Evolutionary conservation across 2,113 vertebrate genomes (phyloP), one percentile per base, ranked within the genome.

Genomic region (Haemorhous mexicanus): DNA sequence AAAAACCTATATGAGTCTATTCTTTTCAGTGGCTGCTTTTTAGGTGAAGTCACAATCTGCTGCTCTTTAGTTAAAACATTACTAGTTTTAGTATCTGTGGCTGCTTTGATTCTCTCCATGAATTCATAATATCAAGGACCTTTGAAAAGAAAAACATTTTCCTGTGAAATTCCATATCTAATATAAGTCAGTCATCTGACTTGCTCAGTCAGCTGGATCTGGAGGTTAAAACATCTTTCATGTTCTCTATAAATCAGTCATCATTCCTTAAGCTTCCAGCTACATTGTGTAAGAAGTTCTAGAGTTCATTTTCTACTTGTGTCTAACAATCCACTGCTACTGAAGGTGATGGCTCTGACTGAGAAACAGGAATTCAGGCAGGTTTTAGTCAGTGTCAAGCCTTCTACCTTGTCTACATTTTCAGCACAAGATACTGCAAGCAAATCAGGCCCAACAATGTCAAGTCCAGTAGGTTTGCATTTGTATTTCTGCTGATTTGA

Each of bases 131-230:
- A 55, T 13, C 28, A 63, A 41, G 41, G 13, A 83, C 47, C 47
- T 88, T 55, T 70, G 81, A 70, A 91, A 95, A 83, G 16, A 66
- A 76, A 83, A 94, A 50, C 17, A 93, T 77, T 88, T 95, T 93
- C 58, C 32, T 80, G 23, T 55, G 28, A 83, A 88, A 68, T 59
- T 69, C 67, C 70, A 83, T 32, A 58, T 59, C 46, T 85, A 37
- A 53, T 72, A 26, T 10, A 68, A 68, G 63, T 66, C 67, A 59
- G 55, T 69, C 81, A 83, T 44, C 41, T 83, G 63, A 83, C 39
- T 47, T 88, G 30, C 33, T 78, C 47, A 90, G 28, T 39, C 55
- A 88, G 27, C 39, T 49, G 56, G 83, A 81, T 21, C 59, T 55
- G 22, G 56, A 95, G 33, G 52, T 76, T 82, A 63, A 75, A 88